phyloP scores from a whole-genome alignment of 2,888 invertebrate genomes.

The Melanostoma mellinum region DNA sequence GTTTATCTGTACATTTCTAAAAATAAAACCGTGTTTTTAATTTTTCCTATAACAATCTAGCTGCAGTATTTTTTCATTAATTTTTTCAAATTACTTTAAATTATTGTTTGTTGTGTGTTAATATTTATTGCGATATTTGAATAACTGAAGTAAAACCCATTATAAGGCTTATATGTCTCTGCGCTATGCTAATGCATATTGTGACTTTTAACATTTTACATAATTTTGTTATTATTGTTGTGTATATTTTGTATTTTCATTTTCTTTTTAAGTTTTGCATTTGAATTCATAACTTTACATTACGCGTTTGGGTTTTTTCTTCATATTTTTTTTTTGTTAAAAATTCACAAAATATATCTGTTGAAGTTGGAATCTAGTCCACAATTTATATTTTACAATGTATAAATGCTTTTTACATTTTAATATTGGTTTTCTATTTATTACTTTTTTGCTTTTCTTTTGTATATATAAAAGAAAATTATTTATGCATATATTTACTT shows the following conservation, averaged over 20 bases:
- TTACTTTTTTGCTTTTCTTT: constrained; percentile 19
- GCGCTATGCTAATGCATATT: constrained; percentile 62
- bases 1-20: constrained; percentile 55
- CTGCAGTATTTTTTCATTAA: constrained; percentile 18
- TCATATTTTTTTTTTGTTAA: constrained; percentile 44
- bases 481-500: constrained; percentile 17
- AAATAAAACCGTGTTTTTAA: constrained; percentile 47
- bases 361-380: constrained; percentile 49
- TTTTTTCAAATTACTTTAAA: constrained; percentile 10
- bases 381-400: constrained; percentile 61
- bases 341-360: constrained; percentile 70
- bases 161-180: constrained; percentile 66
- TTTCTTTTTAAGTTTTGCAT: constrained; percentile 32
- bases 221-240: constrained; percentile 35
- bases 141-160: constrained; percentile 30
- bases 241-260: constrained; percentile 27
- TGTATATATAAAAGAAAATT: constrained; percentile 30
- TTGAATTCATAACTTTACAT: constrained; percentile 15
- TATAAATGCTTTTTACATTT: constrained; percentile 71
- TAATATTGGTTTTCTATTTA: constrained; percentile 43
- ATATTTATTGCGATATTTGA: constrained; percentile 51
- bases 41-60: constrained; percentile 50
- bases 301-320: constrained; percentile 5
- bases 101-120: neutral
- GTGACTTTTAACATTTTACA: constrained; percentile 61